phyloP scores from a whole-genome alignment of 2,888 invertebrate genomes.

The Amiota mariae region DNA sequence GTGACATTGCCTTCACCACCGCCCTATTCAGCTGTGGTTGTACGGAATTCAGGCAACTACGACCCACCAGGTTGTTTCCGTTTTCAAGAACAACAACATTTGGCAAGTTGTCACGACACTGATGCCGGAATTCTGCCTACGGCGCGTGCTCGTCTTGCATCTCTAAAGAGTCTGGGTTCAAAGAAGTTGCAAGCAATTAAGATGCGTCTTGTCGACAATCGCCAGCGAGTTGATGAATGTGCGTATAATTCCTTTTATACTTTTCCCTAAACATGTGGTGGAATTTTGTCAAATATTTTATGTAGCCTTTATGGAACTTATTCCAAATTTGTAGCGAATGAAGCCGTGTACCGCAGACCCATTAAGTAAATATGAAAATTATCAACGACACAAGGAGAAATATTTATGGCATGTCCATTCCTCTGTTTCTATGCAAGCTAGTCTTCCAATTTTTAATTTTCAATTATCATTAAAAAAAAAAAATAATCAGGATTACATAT shows the following conservation, averaged over 20 bases:
- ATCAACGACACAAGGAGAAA: too few species aligned
- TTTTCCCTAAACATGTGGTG: too few species aligned
- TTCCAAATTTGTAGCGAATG: too few species aligned
- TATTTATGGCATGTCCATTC: too few species aligned
- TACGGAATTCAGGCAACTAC: constrained; percentile 37
- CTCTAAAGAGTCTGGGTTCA: constrained; percentile 80
- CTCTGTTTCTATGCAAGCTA: too few species aligned
- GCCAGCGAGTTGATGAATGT: constrained; percentile 72
- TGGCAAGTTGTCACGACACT: constrained; percentile 50
- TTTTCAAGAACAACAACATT: constrained; percentile 59
- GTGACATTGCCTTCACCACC: constrained; percentile 54
- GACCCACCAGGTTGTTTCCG: constrained; percentile 45
- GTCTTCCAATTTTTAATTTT: too few species aligned
- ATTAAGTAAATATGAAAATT: too few species aligned
- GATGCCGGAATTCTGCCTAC: constrained; percentile 68
- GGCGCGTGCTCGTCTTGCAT: constrained; percentile 77
- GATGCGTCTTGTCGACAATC: constrained; percentile 76
- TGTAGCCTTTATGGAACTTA: too few species aligned
- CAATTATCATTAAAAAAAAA: too few species aligned
- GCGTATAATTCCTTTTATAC: constrained; percentile 47
- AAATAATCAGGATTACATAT: too few species aligned
- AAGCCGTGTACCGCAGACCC: too few species aligned
- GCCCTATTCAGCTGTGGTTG: constrained; percentile 57
- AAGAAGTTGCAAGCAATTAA: constrained; percentile 80
- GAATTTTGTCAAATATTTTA: too few species aligned